Evolutionary conservation across 2,113 vertebrate genomes (phyloP).

Genomic region (Indicator maculatus): DNA sequence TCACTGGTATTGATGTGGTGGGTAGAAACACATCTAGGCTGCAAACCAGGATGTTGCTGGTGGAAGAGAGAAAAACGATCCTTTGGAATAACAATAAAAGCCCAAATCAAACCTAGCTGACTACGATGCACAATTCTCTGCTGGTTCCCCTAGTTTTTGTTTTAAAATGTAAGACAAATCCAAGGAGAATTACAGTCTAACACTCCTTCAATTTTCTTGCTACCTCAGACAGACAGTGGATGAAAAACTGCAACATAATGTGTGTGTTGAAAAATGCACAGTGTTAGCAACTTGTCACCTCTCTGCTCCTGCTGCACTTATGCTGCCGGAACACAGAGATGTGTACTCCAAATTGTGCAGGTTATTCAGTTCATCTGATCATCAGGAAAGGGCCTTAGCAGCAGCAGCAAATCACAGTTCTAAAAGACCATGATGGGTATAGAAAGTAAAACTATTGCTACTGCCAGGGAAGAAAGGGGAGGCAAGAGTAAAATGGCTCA

Average conservation of each 20-base stretch:
- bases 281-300: neutral
- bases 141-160: neutral
- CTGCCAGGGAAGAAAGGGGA: neutral
- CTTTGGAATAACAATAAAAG: neutral
- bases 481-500: neutral
- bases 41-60: constrained; percentile 9
- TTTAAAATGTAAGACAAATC: constrained; percentile 4
- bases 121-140: neutral
- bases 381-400: neutral
- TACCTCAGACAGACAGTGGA: neutral
- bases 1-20: constrained; percentile 50
- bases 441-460: neutral
- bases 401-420: constrained; percentile 6
- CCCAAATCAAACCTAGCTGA: neutral
- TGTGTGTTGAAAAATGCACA: neutral
- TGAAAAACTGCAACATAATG: neutral
- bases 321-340: neutral
- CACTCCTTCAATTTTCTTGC: neutral
- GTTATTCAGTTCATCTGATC: neutral
- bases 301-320: neutral
- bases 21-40: constrained; percentile 37
- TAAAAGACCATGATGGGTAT: neutral
- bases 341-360: neutral
- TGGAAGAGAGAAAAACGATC: neutral
- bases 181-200: neutral